Evolutionary conservation across 2,888 invertebrate genomes (phyloP).

Genomic region (Sarcophaga caerulescens): DNA sequence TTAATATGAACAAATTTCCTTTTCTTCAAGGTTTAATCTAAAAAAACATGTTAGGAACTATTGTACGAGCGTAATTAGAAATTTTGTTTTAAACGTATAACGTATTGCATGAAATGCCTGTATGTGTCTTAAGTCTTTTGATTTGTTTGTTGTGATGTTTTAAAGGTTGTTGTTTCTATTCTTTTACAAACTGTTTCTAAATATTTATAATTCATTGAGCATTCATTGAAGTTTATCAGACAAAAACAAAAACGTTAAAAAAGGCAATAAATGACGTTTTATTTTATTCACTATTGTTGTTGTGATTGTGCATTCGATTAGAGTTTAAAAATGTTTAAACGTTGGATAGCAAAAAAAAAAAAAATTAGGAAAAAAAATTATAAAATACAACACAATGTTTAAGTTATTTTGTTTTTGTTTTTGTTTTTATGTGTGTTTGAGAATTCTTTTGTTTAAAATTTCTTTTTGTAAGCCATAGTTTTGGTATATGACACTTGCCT

Average conservation of each 20-base stretch:
- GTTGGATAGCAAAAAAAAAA: background rate
- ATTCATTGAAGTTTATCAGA: constrained; percentile 49
- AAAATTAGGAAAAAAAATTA: background rate
- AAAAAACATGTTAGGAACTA: no score
- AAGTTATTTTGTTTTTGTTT: background rate
- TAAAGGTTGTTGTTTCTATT: background rate
- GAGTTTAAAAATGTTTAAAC: constrained; percentile 25
- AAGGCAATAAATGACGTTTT: constrained; percentile 41
- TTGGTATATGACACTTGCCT: constrained; percentile 66
- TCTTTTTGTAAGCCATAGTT: constrained; percentile 69
- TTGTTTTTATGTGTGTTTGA: background rate
- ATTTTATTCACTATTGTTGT: constrained; percentile 17
- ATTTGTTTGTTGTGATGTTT: background rate
- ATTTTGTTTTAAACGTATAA: background rate
- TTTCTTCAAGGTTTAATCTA: no score
- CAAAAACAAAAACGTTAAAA: constrained; percentile 42
- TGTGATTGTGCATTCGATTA: constrained; percentile 51
- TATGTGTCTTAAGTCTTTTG: background rate
- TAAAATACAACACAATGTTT: constrained; percentile 14
- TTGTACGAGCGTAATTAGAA: no score
- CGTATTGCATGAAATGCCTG: background rate
- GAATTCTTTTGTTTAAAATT: constrained; percentile 69
- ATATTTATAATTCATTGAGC: constrained; percentile 64
- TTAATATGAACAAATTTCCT: no score
- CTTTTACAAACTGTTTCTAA: constrained; percentile 29